Evolutionary conservation across 2,797 vertebrate species (phyloP), one percentile per base, ranked within the genome.

Genomic region (Clamator glandarius): DNA sequence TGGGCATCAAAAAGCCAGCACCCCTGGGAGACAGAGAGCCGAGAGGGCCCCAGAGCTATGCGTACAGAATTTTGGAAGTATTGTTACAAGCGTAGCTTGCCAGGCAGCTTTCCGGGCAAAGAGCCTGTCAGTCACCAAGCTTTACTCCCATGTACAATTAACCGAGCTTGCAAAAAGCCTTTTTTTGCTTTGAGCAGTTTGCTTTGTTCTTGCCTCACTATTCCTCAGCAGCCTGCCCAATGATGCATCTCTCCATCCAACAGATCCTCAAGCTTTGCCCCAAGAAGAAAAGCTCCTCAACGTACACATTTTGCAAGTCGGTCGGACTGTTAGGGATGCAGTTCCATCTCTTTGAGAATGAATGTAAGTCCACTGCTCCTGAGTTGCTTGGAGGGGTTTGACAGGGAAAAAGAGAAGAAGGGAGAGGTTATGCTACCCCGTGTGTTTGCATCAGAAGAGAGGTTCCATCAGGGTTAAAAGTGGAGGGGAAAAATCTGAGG

Each of bases 251-350:
- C 21, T 92, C 90, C 83, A 96, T 83, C 81, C 90, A 84, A 76
- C 97, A 99, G 99, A 99, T 99, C 87, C 98, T 99, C 93, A 99
- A 99, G 97, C 97, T 99, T 92, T 99, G 99, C 95, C 99, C 99
- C 7, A 99, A 99, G 98, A 99, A 99, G 98, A 99, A 99, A 97
- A 99, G 98, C 76, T 98, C 99, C 6, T 99, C 99, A 29, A 99
- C 99, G 0, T 99, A 99, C 94, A 99, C 98, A 5, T 99, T 99
- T 98, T 99, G 99, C 97, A 99, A 99, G 97, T 98, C 99, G 0
- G 98, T 99, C 13, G 98, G 99, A 55, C 98, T 99, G 59, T 98
- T 99, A 95, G 99, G 99, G 94, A 99, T 99, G 99, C 99, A 99
- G 97, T 99, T 99, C 94, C 99, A 99, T 94, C 99, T 99, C 95